Conservation (phyloP, 2,797 vertebrate species). For the Schizopygopsis malacanthus region DNA sequence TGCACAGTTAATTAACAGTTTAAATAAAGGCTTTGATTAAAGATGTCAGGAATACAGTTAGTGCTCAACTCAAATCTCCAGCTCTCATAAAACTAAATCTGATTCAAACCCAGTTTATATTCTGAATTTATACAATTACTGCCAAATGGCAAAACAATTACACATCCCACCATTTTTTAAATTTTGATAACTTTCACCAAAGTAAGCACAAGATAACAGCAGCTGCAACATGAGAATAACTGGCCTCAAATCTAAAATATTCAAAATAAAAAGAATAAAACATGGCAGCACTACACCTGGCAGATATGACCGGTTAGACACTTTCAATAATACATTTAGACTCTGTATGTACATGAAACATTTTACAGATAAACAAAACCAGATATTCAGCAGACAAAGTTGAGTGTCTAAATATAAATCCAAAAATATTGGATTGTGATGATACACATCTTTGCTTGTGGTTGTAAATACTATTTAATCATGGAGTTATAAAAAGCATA, state of each 20-base stretch:
- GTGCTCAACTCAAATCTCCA: background rate
- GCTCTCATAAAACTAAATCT: background rate
- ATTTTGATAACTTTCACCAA: background rate
- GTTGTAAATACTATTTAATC: background rate
- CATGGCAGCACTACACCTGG: background rate
- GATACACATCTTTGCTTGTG: background rate
- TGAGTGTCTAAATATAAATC: background rate
- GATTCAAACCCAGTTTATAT: background rate
- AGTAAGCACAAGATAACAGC: background rate
- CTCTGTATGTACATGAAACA: background rate
- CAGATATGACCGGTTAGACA: background rate
- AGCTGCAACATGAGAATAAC: background rate
- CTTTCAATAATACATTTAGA: background rate
- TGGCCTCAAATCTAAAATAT: background rate
- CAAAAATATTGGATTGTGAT: background rate
- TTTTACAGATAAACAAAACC: background rate
- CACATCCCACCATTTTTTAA: background rate
- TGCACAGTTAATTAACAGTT: background rate
- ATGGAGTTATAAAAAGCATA: background rate
- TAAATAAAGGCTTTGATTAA: background rate
- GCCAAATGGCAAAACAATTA: background rate
- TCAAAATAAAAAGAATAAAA: background rate
- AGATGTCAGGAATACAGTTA: slow-evolving; percentile 6
- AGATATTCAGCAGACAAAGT: background rate
- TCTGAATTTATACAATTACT: background rate